Evolutionary conservation across 2,888 invertebrate genomes (phyloP).

Genomic region (Tinea semifulvella): DNA sequence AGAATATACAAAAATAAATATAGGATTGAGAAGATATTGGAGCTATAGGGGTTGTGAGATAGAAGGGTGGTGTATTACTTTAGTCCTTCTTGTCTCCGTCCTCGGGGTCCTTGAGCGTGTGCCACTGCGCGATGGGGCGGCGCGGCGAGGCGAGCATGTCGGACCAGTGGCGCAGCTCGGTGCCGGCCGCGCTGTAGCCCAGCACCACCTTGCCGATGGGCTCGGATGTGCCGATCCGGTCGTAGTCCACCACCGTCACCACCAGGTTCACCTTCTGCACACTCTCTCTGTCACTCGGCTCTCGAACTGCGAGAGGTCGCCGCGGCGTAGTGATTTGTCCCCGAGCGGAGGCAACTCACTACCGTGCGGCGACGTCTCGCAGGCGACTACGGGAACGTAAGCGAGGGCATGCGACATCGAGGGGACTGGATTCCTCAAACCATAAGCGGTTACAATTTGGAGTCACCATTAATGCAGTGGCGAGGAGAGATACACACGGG

Average conservation of each 20-base stretch:
- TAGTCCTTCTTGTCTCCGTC: constrained; percentile 91
- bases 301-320: background rate
- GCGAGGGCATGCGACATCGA: constrained; percentile 25
- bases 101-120: constrained; percentile 97
- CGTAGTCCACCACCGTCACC: constrained; percentile 99
- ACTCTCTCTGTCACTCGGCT: background rate
- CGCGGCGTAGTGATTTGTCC: background rate
- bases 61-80: constrained; percentile 19
- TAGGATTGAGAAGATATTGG: no score
- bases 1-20: no score
- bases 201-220: constrained; percentile 98
- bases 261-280: constrained; percentile 97
- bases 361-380: no score
- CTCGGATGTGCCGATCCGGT: constrained; percentile 99
- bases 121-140: constrained; percentile 99
- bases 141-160: constrained; percentile 99
- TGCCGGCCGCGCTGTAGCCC: constrained; percentile 97
- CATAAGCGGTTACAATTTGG: constrained; percentile 66
- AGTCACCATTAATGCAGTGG: constrained; percentile 69
- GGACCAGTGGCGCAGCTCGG: constrained; percentile 99
- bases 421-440: constrained; percentile 62
- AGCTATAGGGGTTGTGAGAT: no score
- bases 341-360: background rate
- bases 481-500: constrained; percentile 65
- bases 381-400: background rate